Base-by-base conservation (phyloP, 2,113 vertebrate species). In the Lamprotornis superbus region DNA sequence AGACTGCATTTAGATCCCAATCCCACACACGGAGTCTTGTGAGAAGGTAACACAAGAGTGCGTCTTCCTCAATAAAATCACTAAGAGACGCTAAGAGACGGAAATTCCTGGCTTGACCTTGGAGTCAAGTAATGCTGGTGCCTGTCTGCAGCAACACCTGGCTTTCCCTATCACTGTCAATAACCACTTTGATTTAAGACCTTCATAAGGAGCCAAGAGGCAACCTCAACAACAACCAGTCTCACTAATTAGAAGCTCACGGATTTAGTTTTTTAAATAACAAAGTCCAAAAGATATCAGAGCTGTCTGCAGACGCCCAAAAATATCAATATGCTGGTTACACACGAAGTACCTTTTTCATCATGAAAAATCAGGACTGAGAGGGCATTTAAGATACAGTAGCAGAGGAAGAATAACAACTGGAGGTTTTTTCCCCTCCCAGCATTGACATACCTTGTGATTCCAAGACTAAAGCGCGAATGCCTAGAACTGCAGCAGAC, bases 351-450 rank as follows among this genome's bases (percentile, higher is more conserved):
- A 49, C 7, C 46, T 17, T 89, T 40, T 40, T 15, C 33, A 39
- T 33, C 7, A 39, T 0, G 8, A 69, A 70, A 75, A 56, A 47
- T 9, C 10, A 53, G 12, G 8, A 9, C 9, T 39, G 9, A 83
- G 30, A 50, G 9, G 3, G 0, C 25, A 56, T 24, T 81, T 50
- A 74, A 65, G 5, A 27, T 4, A 56, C 28, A 70, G 17, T 1
- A 31, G 33, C 30, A 42, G 3, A 57, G 18, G 11, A 56, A 42
- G 30, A 87, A 55, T 24, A 87, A 79, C 6, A 61, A 12, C 4
- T 31, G 6, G 12, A 52, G 17, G 1, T 6, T 15, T 19, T 11
- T 5, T 1, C 12, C 6, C 1, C 7, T 15, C 5, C 7, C 20
- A 25, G 1, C 5, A 75, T 2, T 31, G 10, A 7, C 30, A 75